Evolutionary conservation across 2,113 vertebrate species (phyloP).

Genomic region (Hymenochirus boettgeri): DNA sequence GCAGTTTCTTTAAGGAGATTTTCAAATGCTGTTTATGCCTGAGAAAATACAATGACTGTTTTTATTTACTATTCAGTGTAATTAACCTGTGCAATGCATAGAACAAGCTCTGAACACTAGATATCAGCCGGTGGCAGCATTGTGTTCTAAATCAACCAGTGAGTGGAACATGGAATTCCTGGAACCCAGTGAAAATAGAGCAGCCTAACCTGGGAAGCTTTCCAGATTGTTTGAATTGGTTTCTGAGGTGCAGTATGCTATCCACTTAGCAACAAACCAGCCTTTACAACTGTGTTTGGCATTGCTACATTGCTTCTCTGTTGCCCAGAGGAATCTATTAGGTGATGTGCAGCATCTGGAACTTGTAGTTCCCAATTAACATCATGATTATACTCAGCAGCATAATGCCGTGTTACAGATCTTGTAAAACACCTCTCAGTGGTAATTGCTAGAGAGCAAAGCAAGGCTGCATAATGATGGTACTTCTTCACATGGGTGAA

Average conservation of each 20-base stretch:
- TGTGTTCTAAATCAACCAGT: conserved; percentile 22
- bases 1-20: not conserved
- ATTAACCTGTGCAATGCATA: not conserved
- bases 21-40: not conserved
- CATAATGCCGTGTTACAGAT: conserved; percentile 49
- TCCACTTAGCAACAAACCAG: conserved; percentile 47
- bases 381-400: conserved; percentile 60
- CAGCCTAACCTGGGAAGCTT: conserved; percentile 45
- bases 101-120: conserved; percentile 4
- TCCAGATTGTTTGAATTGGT: conserved; percentile 46
- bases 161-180: conserved; percentile 30
- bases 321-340: conserved; percentile 58
- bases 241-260: conserved; percentile 52
- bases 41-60: not conserved
- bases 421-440: not conserved
- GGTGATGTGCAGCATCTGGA: conserved; percentile 68
- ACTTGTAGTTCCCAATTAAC: conserved; percentile 67
- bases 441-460: not conserved
- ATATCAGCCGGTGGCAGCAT: conserved; percentile 39
- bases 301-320: conserved; percentile 48
- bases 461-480: no score
- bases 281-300: conserved; percentile 55
- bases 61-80: conserved; percentile 5
- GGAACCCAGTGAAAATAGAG: conserved; percentile 30
- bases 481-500: no score